phyloP scores from a whole-genome alignment of 2,888 invertebrate genomes.

The Chalcis sispes region DNA sequence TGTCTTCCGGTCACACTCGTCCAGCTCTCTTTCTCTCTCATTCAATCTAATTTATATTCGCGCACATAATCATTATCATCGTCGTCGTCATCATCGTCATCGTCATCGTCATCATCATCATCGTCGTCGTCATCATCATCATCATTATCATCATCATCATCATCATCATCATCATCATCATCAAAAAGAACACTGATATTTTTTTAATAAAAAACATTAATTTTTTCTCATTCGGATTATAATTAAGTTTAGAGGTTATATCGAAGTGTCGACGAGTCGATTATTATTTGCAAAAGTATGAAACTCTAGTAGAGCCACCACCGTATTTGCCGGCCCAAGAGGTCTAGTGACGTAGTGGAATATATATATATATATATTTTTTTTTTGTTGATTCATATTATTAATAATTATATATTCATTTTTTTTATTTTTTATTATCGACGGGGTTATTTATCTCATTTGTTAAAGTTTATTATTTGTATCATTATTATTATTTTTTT shows the following conservation, averaged over 20 bases:
- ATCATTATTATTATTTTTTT: conserved; percentile 43
- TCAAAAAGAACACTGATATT: conserved; percentile 52
- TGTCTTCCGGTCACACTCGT: conserved; percentile 10
- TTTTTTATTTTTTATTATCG: conserved; percentile 66
- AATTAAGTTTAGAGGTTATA: conserved; percentile 63
- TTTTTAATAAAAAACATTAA: conserved; percentile 58
- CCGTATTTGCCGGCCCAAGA: conserved; percentile 61
- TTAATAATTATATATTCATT: conserved; percentile 48
- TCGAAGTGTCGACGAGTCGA: conserved; percentile 70
- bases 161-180: conserved; percentile 5
- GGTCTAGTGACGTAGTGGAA: conserved; percentile 70
- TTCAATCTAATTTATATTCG: not conserved
- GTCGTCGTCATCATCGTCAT: conserved; percentile 1
- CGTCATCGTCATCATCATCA: no score
- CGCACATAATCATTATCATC: conserved; percentile 1
- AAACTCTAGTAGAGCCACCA: conserved; percentile 72
- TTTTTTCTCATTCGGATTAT: conserved; percentile 60
- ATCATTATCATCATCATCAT: no score
- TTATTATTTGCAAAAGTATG: conserved; percentile 75
- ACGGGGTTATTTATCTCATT: conserved; percentile 63
- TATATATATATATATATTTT: conserved; percentile 45
- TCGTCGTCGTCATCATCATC: conserved; percentile 4
- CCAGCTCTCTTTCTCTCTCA: conserved; percentile 4
- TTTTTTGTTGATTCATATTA: conserved; percentile 42
- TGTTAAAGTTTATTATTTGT: conserved; percentile 55